Evolutionary conservation across 1,140 invertebrate species (phyloP), one percentile per base, ranked within the genome.

Genomic region (Globodera rostochiensis): DNA sequence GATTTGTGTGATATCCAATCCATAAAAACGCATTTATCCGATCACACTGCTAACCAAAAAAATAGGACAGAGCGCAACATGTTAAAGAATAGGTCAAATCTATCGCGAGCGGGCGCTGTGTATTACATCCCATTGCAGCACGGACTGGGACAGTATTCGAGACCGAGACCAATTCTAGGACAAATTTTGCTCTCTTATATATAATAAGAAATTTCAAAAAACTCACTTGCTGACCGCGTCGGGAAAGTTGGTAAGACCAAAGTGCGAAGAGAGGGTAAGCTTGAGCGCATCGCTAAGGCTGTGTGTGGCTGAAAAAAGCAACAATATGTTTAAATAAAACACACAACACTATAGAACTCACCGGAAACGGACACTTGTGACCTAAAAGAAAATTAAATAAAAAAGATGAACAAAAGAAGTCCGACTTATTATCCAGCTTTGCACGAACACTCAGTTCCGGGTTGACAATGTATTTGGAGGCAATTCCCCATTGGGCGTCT

Each of bases 381-480:
- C 7, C 77, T 78, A 6, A 78, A 46, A 36, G n/a, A 36, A 25
- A 13, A 49, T 21, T 36, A n/a, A 45, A 67, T 77, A 1, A 49
- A 49, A 19, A 19, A 78, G 3, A 36, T 49, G 7, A 21, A 45
- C 13, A 69, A 66, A 66, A 6, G 46, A 21, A 69, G 49, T 49
- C 64, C 13, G 45, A 83, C 73, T 87, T 81, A 80, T 89, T 89
- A 84, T 89, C 85, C 50, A 89, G 74, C 80, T 89, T 89, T 46
- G 87, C 89, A 53, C 88, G 87, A 50, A 90, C 25, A 79, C 80
- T 79, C 45, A 90, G 74, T 66, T 90, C 88, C 7, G 74, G 66
- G 73, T 67, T 86, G 25, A 85, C 78, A 57, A 77, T 80, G 71
- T 89, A 89, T 74, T 87, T 90, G 50, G 83, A 74, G 66, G 87